Evolutionary conservation across 2,888 invertebrate species (phyloP), one percentile per base, ranked within the genome.

Genomic region (Andrena chrysosceles): DNA sequence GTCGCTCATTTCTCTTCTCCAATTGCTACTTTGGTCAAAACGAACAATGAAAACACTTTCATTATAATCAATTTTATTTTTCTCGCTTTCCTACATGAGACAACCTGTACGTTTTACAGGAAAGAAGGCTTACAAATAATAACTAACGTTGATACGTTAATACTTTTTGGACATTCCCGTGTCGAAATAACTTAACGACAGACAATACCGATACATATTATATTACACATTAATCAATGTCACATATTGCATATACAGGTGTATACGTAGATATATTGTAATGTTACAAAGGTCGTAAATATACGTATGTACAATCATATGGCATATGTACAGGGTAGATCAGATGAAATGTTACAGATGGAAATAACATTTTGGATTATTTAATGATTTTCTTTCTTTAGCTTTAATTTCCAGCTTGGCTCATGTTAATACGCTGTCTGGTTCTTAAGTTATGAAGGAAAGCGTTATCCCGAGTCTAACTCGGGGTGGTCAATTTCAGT

Each of bases 101-200:
- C 60, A 80, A 76, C 63, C 78, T 81, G 75, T 81, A 78, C 48
- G 85, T 83, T 71, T 85, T 78, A 77, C 63, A 87, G 89, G 86
- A 87, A 86, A 87, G 77, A 89, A 90, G 85, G 87, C 85, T 89
- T 87, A 87, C 85, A 90, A 91, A 91, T 85, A 91, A 89, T 89
- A 91, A 92, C 88, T 89, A 90, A 89, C 84, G 85, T 90, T 90
- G 87, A 85, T 69, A 91, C 88, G 87, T 91, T 92, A 92, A 92
- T 92, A 92, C 90, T 91, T 91, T 84, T 88, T 83, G 87, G 88
- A 87, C 87, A 84, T 90, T 89, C 83, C 63, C 89, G 85, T 87
- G 86, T 86, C 89, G 85, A 89, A 90, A 84, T 89, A 89, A 85
- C 85, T 89, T 90, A 89, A 56, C 67, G 91, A 87, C 42, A 42